Conservation (phyloP, 2,113 vertebrate species). For the Craseonycteris thonglongyai region DNA sequence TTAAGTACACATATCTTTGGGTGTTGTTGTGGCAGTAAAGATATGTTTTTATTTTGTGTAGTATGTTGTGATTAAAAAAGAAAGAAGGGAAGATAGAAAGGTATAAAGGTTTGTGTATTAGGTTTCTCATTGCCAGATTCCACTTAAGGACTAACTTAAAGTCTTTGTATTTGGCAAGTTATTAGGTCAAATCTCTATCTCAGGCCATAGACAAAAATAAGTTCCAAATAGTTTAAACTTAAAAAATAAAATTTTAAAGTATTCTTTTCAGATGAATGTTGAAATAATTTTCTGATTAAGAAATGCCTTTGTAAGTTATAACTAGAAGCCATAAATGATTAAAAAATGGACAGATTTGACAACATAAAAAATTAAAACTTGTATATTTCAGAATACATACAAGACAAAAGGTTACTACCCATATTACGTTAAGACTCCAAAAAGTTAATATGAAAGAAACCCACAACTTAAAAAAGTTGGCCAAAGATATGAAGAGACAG, state of each 20-base stretch:
- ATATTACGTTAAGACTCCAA: neutral
- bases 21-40: neutral
- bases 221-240: neutral
- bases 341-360: neutral
- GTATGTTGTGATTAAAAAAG: neutral
- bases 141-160: neutral
- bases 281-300: neutral
- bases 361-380: neutral
- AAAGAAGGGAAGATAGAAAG: neutral
- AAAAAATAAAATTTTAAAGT: neutral
- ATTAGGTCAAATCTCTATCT: neutral
- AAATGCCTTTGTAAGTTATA: neutral
- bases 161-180: neutral
- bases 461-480: neutral
- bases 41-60: constrained; percentile 4
- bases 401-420: neutral
- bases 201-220: neutral
- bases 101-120: neutral
- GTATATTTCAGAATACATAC: neutral
- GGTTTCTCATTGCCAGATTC: neutral
- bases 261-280: neutral
- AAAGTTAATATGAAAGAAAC: neutral
- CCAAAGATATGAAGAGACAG: neutral
- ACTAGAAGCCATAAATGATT: neutral
- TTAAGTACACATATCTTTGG: constrained; percentile 28